Evolutionary conservation across 37 sponge, comb jelly and placozoan genomes (phyloP).

Genomic region (Hexactinellida sp.): DNA sequence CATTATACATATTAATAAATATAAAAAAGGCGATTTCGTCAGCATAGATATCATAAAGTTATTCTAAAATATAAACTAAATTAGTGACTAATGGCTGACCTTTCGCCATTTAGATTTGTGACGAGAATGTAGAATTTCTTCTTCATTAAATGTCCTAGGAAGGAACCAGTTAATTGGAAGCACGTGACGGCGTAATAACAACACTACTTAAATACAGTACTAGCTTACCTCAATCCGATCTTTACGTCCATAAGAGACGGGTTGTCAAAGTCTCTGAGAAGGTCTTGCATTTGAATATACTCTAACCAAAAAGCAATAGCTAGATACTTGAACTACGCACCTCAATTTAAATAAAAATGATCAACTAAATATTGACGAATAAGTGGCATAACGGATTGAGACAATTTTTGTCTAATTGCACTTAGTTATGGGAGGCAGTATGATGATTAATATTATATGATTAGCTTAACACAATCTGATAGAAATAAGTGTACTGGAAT

Average conservation of each 20-base stretch:
- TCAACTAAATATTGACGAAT: background rate
- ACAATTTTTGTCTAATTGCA: no score
- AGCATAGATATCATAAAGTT: no score
- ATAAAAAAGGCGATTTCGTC: no score
- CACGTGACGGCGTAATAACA: background rate
- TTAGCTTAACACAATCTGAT: no score
- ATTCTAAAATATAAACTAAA: no score
- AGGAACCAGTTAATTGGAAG: background rate
- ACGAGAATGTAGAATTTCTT: background rate
- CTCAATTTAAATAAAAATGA: background rate
- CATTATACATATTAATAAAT: background rate
- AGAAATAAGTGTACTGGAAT: no score
- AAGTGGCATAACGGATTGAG: no score
- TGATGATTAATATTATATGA: no score
- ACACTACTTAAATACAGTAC: background rate
- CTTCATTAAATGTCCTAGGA: background rate
- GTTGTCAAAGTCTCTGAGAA: slow-evolving; percentile 83
- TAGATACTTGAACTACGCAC: background rate
- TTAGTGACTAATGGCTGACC: no score
- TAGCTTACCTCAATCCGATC: slow-evolving; percentile 58
- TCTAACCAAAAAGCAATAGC: slow-evolving; percentile 34
- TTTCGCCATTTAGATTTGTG: background rate
- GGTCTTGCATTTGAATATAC: slow-evolving; percentile 84
- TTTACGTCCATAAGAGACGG: slow-evolving; percentile 99
- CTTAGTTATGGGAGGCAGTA: no score